phyloP scores from a whole-genome alignment of 2,888 invertebrate species.

The Galerucella pusilla region DNA sequence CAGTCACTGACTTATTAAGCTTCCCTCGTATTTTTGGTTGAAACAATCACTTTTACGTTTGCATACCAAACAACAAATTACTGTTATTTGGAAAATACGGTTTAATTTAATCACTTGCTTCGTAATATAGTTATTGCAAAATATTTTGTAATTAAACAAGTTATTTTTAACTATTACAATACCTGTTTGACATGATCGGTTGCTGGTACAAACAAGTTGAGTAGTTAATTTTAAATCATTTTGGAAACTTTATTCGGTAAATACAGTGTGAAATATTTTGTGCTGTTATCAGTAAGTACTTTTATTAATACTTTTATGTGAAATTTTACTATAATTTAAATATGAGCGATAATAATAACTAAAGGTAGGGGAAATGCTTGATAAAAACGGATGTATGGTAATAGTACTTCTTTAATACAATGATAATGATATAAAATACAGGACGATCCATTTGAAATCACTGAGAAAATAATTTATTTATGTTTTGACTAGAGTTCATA shows the following conservation, averaged over 20 bases:
- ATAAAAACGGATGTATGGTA: too few species aligned
- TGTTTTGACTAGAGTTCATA: too few species aligned
- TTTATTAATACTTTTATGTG: neutral
- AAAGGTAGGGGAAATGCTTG: too few species aligned
- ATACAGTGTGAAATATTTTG: neutral
- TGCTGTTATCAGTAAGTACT: neutral
- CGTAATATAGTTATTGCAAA: slow-evolving; percentile 1
- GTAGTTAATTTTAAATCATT: neutral
- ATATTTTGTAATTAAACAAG: slow-evolving; percentile 4
- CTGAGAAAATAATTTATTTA: too few species aligned
- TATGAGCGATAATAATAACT: too few species aligned
- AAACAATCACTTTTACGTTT: neutral
- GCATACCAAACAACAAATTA: neutral
- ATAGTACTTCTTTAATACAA: too few species aligned
- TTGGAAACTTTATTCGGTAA: neutral
- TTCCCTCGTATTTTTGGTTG: too few species aligned
- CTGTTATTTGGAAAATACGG: neutral
- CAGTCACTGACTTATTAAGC: neutral
- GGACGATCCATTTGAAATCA: too few species aligned
- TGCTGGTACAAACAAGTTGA: neutral
- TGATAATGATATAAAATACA: too few species aligned
- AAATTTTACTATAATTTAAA: too few species aligned
- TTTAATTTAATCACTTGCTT: slow-evolving; percentile 6
- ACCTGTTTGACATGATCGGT: slow-evolving; percentile 6
- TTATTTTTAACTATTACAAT: slow-evolving; percentile 31